Base-by-base conservation (phyloP, 2,888 invertebrate genomes). In the Nomada ferruginata region DNA sequence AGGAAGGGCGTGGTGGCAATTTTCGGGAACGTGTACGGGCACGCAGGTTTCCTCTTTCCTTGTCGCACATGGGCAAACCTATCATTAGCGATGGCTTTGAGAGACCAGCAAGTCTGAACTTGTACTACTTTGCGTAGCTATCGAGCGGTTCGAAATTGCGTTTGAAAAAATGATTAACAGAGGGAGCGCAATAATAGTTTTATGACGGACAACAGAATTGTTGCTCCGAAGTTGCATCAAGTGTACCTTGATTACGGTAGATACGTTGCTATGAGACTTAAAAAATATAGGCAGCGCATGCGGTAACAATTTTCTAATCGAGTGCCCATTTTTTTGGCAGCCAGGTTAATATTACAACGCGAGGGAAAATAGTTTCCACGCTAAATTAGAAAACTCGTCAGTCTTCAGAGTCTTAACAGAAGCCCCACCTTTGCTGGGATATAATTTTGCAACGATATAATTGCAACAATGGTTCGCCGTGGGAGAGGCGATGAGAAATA, bases 1-100 rank as follows among this genome's bases (percentile, higher is more conserved):
- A 73, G 71, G 13, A 59, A 78, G 84, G 86, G 82, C 82, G 85
- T 88, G 88, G 85, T 88, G 81, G 87, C 86, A 86, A 88, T 88
- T 88, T 88, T 88, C 76, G 73, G 76, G 71, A 75, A 83, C 79
- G 61, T 64, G 74, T 65, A 82, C 76, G 68, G 23, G 53, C 60
- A 66, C 55, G 50, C 64, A 74, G 73, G 70, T 73, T 86, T 20
- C 71, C 65, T 77, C 66, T 18, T 76, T 36, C 69, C 55, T 72
- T 23, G 47, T 29, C 44, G 50, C 60, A 50, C 29, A 53, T 36
- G 55, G 29, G 23, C 61, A 11, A 26, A 13, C 7, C 15, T n/a
- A 20, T 29, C 42, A 64, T 36, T 42, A 71, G 60, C 20, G 77
- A 50, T 44, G 70, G 74, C 60, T 44, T 78, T 11, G 44, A 74